phyloP scores from a whole-genome alignment of 1,140 invertebrate genomes.

The Thalassaphorura encarpata region DNA sequence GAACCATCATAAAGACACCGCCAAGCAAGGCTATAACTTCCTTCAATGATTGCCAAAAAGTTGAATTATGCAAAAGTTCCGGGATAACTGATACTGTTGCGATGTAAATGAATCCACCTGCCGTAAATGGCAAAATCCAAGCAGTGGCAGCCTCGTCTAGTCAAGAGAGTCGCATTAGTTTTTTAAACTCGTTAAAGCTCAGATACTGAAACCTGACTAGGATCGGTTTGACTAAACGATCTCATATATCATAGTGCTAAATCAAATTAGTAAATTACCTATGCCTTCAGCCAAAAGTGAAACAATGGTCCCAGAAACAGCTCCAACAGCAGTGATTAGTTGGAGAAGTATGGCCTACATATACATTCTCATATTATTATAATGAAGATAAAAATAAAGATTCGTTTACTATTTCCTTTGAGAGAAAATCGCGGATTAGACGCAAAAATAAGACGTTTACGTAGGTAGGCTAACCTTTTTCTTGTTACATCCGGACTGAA shows the following conservation, averaged over 20 bases:
- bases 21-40: slow-evolving; percentile 71
- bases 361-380: slow-evolving; percentile 26
- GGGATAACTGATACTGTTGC: slow-evolving; percentile 94
- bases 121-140: slow-evolving; percentile 90
- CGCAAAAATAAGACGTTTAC: neutral
- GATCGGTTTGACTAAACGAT: no score
- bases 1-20: slow-evolving; percentile 85
- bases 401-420: neutral
- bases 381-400: slow-evolving; percentile 1
- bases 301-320: slow-evolving; percentile 76
- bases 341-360: slow-evolving; percentile 82
- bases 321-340: slow-evolving; percentile 85
- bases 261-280: slow-evolving; percentile 39
- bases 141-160: slow-evolving; percentile 61
- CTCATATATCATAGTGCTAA: no score
- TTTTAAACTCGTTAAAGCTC: neutral
- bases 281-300: slow-evolving; percentile 69
- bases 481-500: slow-evolving; percentile 83
- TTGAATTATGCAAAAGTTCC: slow-evolving; percentile 75
- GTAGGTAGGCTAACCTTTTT: slow-evolving; percentile 54
- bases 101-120: slow-evolving; percentile 97
- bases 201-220: no score
- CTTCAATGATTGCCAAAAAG: slow-evolving; percentile 70
- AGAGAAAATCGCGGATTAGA: no score
- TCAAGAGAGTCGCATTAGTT: slow-evolving; percentile 29